Conservation (phyloP, 2,797 vertebrate species). For the Syngnathus acus region DNA sequence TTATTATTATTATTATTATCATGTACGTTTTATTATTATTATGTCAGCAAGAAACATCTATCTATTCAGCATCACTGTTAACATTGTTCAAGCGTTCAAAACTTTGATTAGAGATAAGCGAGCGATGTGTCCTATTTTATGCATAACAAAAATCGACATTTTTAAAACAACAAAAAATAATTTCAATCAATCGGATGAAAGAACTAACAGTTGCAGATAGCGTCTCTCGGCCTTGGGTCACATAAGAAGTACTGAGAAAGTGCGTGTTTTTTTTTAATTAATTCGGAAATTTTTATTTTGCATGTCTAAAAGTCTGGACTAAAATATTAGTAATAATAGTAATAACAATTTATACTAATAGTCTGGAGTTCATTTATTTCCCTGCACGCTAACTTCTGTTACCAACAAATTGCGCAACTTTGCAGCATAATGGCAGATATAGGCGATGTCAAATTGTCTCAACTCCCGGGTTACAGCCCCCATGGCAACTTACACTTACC, state of each 20-base stretch:
- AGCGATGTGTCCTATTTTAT: not conserved
- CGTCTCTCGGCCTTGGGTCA: too few species aligned
- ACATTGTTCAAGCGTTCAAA: not conserved
- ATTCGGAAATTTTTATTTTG: not conserved
- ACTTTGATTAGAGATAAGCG: not conserved
- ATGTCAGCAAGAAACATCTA: too few species aligned
- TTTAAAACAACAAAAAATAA: not conserved
- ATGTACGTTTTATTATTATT: too few species aligned
- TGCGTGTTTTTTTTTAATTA: not conserved
- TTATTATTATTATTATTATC: too few species aligned
- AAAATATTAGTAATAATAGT: too few species aligned
- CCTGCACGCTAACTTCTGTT: not conserved
- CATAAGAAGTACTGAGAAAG: not conserved
- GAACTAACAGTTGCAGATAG: not conserved
- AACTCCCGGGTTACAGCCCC: slow-evolving; percentile 61
- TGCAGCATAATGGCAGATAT: not conserved
- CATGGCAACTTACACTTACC: slow-evolving; percentile 72
- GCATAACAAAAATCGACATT: not conserved
- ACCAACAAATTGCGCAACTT: slow-evolving; percentile 8
- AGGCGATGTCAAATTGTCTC: slow-evolving; percentile 38
- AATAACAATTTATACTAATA: too few species aligned
- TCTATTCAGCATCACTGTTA: not conserved
- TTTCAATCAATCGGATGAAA: not conserved
- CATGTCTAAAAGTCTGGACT: not conserved
- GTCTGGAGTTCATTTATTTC: not conserved